phyloP scores from a whole-genome alignment of 2,113 vertebrate species.

The Eulemur macaco region DNA sequence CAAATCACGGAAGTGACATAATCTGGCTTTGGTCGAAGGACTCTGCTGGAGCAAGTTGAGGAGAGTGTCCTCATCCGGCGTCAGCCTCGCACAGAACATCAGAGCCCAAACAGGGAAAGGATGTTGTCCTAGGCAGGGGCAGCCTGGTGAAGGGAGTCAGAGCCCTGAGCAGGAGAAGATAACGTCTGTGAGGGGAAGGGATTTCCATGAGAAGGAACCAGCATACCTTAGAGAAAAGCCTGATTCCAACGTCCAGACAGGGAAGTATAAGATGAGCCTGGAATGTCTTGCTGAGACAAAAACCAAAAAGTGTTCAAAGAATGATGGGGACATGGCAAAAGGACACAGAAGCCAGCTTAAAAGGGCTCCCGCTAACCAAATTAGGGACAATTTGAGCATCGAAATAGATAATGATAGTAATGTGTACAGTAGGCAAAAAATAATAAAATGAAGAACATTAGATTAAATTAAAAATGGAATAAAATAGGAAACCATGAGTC shows the following conservation, averaged over 20 bases:
- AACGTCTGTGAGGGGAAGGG: too few species aligned
- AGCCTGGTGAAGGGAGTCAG: background rate
- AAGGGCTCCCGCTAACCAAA: background rate
- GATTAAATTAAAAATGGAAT: background rate
- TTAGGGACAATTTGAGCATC: background rate
- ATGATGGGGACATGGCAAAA: background rate
- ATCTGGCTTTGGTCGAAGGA: background rate
- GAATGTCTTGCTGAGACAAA: background rate
- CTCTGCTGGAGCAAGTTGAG: background rate
- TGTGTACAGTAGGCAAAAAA: background rate
- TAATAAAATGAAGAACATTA: background rate
- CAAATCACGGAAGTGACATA: background rate
- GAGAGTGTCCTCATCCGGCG: background rate
- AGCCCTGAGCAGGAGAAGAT: background rate
- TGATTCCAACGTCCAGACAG: background rate
- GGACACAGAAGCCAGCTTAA: background rate
- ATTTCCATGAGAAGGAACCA: background rate
- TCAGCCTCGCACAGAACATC: background rate
- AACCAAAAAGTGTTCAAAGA: background rate
- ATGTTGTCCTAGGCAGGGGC: background rate
- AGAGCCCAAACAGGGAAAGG: background rate
- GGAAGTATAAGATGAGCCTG: background rate
- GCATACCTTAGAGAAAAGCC: background rate
- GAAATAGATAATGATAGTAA: background rate
- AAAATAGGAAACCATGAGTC: background rate